These are phyloP conservation scores for Myopa testacea DNA, from an alignment of 2,888 invertebrate species.

Conservation along the genomic window DNA sequence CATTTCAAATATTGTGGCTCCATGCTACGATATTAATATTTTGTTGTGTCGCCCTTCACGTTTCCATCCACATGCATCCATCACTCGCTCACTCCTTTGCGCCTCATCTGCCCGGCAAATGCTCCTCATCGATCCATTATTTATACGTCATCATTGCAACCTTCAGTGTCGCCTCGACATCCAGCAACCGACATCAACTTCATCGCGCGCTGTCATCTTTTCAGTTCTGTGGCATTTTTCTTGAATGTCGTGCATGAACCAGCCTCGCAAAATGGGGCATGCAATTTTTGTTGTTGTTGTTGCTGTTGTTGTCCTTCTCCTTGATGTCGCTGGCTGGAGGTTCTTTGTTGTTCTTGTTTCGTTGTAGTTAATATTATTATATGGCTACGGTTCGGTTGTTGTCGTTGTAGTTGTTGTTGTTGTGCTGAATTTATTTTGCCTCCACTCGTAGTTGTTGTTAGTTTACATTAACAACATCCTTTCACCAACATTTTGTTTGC, in stretches of 20 bases:
- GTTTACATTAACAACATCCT: constrained; percentile 14
- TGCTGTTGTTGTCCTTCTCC: constrained; percentile 1
- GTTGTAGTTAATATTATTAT: not conserved
- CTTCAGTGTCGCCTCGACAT: not conserved
- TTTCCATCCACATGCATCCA: not conserved
- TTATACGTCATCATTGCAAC: constrained; percentile 5
- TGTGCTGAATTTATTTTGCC: constrained; percentile 16
- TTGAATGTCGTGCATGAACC: constrained; percentile 34
- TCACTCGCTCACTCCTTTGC: not conserved
- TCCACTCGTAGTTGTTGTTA: not conserved
- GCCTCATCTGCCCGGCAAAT: not conserved
- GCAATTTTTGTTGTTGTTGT: constrained; percentile 23
- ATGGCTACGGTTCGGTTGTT: not conserved
- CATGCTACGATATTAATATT: too few relatives aligned
- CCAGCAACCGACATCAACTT: constrained; percentile 17
- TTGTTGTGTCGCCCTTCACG: not conserved
- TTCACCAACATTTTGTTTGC: constrained; percentile 20
- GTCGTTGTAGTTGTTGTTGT: not conserved
- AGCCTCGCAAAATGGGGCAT: constrained; percentile 3
- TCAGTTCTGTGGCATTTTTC: constrained; percentile 21
- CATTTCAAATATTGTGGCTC: too few relatives aligned
- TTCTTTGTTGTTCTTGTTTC: not conserved
- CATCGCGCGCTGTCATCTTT: constrained; percentile 17
- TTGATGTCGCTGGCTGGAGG: not conserved
- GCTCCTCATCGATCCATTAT: not conserved